Conservation (phyloP, 23 tunicate species). For the Trididemnum clinides region DNA sequence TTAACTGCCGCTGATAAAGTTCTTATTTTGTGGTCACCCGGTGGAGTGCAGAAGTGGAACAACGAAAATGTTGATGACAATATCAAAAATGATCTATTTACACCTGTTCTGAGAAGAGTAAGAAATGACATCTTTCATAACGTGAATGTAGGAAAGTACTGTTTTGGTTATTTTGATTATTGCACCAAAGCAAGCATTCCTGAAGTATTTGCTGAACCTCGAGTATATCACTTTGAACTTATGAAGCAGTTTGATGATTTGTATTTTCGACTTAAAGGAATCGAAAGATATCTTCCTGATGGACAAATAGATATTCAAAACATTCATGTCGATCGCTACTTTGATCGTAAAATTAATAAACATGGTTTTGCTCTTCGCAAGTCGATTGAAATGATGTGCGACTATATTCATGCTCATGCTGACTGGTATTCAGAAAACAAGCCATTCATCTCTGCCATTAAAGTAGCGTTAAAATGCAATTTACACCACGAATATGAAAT, state of each 20-base stretch:
- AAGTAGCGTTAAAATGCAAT: neutral
- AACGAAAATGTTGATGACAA: neutral
- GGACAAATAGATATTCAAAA: neutral
- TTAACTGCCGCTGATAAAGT: conserved; percentile 50
- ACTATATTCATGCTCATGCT: conserved; percentile 21
- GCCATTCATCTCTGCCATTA: too few species aligned
- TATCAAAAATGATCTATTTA: conserved; percentile 17
- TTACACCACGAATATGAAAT: neutral
- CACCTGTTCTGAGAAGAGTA: conserved; percentile 49
- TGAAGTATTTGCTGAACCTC: neutral
- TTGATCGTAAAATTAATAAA: conserved; percentile 21
- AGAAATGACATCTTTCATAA: conserved; percentile 35
- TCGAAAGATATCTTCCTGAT: conserved; percentile 43
- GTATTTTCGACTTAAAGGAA: conserved; percentile 42
- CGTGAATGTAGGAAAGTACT: conserved; percentile 40
- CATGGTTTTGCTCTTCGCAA: conserved; percentile 34
- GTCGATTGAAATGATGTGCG: conserved; percentile 35
- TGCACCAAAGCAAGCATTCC: conserved; percentile 37
- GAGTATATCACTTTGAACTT: conserved; percentile 22
- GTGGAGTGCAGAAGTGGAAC: conserved; percentile 11
- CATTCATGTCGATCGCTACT: conserved; percentile 18
- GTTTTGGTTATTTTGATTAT: conserved; percentile 60
- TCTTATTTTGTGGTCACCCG: conserved; percentile 53
- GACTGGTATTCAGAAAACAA: conserved; percentile 18
- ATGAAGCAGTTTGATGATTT: conserved; percentile 67